Conservation (phyloP, 92 coral and sea anemone species). For the Galaxea fascicularis region DNA sequence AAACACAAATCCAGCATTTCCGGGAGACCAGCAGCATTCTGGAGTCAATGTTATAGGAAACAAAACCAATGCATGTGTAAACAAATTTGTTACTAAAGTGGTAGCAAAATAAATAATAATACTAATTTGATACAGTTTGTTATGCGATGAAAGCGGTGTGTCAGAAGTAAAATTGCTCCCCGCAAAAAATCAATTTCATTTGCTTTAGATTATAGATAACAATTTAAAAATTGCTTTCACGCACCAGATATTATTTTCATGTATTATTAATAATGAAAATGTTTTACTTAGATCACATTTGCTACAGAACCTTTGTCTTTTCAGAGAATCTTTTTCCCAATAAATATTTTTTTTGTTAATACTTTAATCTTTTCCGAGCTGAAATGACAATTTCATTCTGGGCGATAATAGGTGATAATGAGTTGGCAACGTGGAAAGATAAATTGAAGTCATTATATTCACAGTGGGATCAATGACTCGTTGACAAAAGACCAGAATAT, state of each 20-base stretch:
- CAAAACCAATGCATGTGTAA: background rate
- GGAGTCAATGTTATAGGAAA: slow-evolving; percentile 13
- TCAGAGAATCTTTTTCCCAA: background rate
- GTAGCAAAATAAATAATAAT: background rate
- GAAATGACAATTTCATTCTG: background rate
- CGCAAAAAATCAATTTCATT: background rate
- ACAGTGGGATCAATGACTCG: background rate
- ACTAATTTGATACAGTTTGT: background rate
- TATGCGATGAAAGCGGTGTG: background rate
- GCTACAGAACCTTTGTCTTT: background rate
- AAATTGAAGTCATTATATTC: slow-evolving; percentile 29
- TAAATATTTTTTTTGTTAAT: background rate
- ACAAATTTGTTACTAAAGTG: background rate
- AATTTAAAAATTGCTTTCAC: background rate
- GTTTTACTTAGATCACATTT: slow-evolving; percentile 30
- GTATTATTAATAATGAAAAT: slow-evolving; percentile 42
- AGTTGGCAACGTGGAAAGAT: slow-evolving; percentile 52
- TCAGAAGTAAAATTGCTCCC: background rate
- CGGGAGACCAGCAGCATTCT: background rate
- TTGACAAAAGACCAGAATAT: slow-evolving; percentile 14
- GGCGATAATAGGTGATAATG: slow-evolving; percentile 24
- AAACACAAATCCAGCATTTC: too few relatives aligned
- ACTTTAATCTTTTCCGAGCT: background rate
- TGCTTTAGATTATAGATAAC: slow-evolving; percentile 5
- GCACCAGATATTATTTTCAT: slow-evolving; percentile 5